Conservation (phyloP, 2,888 invertebrate genomes). For the Mesoligia furuncula region DNA sequence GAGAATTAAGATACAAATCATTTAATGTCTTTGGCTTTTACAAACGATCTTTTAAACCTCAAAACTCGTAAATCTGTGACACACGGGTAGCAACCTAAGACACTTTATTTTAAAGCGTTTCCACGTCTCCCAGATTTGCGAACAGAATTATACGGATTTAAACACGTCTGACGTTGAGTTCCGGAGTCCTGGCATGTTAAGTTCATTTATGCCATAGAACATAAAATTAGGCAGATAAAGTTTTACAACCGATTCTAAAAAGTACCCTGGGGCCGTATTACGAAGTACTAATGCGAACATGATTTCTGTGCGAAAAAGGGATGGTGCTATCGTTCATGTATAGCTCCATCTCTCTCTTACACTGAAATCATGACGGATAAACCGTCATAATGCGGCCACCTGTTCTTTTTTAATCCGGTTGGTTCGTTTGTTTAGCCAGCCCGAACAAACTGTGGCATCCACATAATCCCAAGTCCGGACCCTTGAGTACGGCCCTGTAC, state of each 20-base stretch:
- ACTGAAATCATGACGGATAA: too few relatives aligned
- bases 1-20: too few relatives aligned
- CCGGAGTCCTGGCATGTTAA: slow-evolving; percentile 47
- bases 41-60: not conserved
- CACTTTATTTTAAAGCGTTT: slow-evolving; percentile 36
- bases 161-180: slow-evolving; percentile 52
- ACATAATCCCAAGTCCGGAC: too few relatives aligned
- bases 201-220: slow-evolving; percentile 40
- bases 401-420: not conserved
- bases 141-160: slow-evolving; percentile 56
- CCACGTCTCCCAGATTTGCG: slow-evolving; percentile 25
- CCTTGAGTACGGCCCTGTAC: too few relatives aligned
- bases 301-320: too few relatives aligned
- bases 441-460: not conserved
- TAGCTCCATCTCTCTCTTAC: too few relatives aligned
- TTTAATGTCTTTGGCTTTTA: not conserved
- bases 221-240: slow-evolving; percentile 6
- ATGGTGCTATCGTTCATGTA: too few relatives aligned
- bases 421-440: not conserved
- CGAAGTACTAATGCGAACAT: not conserved
- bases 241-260: not conserved
- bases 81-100: not conserved
- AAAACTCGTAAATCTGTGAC: not conserved
- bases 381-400: too few relatives aligned
- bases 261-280: not conserved